Percentiles rank a stretch among this genome's conserved stretches.
phyloP scores from a whole-genome alignment of 1,140 invertebrate species.

The Melipona quadrifasciata region DNA sequence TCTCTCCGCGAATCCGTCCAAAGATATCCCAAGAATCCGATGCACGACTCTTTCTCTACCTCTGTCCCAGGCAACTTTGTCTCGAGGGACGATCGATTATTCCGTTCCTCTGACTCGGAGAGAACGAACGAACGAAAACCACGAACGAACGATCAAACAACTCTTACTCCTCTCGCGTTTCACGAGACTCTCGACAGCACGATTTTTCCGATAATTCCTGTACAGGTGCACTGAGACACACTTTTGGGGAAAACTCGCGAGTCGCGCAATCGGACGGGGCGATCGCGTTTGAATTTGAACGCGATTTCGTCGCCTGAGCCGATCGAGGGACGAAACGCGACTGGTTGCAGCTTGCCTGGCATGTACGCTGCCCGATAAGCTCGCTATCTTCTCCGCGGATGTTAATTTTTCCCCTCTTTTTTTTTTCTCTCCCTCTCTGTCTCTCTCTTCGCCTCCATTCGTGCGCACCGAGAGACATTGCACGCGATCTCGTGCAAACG shows the following conservation, averaged over 20 bases:
- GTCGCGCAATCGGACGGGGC: too few relatives aligned
- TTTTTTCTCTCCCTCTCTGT: background rate
- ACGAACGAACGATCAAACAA: background rate
- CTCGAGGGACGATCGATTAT: background rate
- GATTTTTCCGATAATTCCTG: background rate
- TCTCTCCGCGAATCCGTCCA: background rate
- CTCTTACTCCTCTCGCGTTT: background rate
- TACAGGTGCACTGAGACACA: too few relatives aligned
- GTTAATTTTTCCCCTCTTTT: slow-evolving; percentile 56
- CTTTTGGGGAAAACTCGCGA: background rate
- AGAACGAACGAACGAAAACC: background rate
- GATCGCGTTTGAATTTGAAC: background rate
- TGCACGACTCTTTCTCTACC: background rate
- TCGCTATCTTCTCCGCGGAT: slow-evolving; percentile 66
- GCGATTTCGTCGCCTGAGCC: slow-evolving; percentile 14
- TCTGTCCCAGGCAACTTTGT: background rate
- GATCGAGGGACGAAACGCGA: slow-evolving; percentile 53
- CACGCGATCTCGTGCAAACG: slow-evolving; percentile 4
- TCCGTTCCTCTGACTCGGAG: background rate
- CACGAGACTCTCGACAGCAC: too few relatives aligned
- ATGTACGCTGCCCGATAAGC: slow-evolving; percentile 47
- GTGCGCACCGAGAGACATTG: slow-evolving; percentile 13
- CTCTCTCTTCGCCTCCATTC: background rate
- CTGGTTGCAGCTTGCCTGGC: slow-evolving; percentile 45
- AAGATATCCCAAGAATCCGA: background rate